Conservation (phyloP, 2,113 vertebrate genomes). For the Mus spicilegus region DNA sequence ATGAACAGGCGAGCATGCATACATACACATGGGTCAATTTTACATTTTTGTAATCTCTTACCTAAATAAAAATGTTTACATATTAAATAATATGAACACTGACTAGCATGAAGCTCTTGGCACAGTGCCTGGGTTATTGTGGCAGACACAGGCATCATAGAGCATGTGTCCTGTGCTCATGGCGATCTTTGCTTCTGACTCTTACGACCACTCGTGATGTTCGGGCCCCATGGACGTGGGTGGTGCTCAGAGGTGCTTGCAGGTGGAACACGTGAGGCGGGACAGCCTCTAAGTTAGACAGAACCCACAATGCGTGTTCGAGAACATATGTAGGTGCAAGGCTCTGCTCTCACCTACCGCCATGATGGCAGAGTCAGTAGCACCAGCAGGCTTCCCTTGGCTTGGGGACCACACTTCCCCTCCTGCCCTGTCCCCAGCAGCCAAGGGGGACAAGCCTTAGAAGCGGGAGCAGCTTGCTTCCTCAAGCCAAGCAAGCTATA, state of each 20-base stretch:
- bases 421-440: slow-evolving; percentile 59
- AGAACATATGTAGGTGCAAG: rapidly evolving
- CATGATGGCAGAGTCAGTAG: rapidly evolving
- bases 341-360: rapidly evolving
- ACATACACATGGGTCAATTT: background rate
- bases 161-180: rapidly evolving
- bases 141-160: rapidly evolving
- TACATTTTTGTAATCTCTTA: background rate
- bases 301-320: background rate
- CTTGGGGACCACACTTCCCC: background rate
- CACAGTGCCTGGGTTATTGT: rapidly evolving
- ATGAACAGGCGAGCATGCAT: background rate
- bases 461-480: slow-evolving; percentile 68
- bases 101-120: background rate
- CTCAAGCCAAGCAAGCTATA: slow-evolving; percentile 87
- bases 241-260: too few species aligned
- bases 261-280: rapidly evolving
- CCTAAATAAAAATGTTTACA: background rate
- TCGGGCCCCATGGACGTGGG: background rate
- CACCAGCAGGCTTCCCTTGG: background rate
- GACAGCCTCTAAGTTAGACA: background rate
- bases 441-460: background rate
- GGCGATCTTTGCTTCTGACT: background rate
- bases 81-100: background rate
- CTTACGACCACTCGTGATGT: background rate